phyloP scores from a whole-genome alignment of 2,888 invertebrate species.

The Tetramorium bicarinatum region DNA sequence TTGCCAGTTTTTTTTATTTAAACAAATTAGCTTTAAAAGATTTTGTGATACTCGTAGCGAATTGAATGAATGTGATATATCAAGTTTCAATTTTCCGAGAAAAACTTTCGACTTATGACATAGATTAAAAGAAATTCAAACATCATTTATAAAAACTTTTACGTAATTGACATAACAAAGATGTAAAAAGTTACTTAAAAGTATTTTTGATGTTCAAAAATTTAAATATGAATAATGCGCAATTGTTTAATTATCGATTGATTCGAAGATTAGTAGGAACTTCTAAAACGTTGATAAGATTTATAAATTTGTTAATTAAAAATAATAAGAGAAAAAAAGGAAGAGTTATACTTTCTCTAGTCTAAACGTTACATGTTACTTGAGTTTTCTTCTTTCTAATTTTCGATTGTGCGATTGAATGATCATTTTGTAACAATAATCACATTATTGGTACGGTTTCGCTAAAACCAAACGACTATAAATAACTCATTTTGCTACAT shows the following conservation, averaged over 20 bases:
- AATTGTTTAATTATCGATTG: background rate
- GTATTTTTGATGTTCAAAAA: background rate
- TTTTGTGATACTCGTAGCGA: background rate
- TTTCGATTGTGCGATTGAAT: background rate
- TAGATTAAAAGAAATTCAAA: background rate
- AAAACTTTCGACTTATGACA: background rate
- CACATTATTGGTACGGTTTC: background rate
- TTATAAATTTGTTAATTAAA: slow-evolving; percentile 13
- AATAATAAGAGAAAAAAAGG: background rate
- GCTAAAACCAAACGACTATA: background rate
- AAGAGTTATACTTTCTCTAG: background rate
- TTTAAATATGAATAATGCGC: background rate
- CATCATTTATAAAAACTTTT: background rate
- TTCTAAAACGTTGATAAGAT: background rate
- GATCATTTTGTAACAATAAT: background rate
- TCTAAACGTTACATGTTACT: slow-evolving; percentile 9
- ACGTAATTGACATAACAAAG: background rate
- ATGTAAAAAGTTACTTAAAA: background rate
- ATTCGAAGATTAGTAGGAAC: background rate
- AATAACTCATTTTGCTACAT: background rate
- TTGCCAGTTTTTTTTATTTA: background rate
- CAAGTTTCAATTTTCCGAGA: background rate
- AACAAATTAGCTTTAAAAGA: background rate
- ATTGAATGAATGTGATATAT: background rate
- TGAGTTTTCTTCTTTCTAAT: background rate